These are phyloP conservation scores for Pteruthius melanotis DNA, from an alignment of 2,113 vertebrate species.

Conservation along the genomic window DNA sequence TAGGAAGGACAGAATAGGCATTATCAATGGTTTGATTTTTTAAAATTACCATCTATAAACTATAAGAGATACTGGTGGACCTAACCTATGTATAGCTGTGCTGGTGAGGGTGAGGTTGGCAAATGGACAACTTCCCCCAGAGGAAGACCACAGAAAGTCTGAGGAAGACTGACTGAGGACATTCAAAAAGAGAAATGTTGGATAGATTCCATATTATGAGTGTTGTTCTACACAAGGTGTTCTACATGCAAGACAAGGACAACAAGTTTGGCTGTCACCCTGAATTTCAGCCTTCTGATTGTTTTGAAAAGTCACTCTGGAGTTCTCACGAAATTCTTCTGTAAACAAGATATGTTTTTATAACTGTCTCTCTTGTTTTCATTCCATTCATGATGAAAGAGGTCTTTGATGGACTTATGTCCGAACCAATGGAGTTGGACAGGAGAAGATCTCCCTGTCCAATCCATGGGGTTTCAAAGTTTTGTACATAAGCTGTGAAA, in stretches of 20 bases:
- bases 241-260: not conserved
- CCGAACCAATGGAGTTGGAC: too few relatives aligned
- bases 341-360: too few relatives aligned
- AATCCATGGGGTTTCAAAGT: too few relatives aligned
- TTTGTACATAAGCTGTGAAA: too few relatives aligned
- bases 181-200: not conserved
- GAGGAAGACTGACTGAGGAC: not conserved
- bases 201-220: not conserved
- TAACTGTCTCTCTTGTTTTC: too few relatives aligned
- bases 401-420: too few relatives aligned
- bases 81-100: not conserved
- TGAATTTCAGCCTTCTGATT: too few relatives aligned
- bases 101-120: not conserved
- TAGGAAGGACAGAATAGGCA: not conserved
- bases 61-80: not conserved
- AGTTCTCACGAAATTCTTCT: too few relatives aligned
- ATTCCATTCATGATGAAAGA: too few relatives aligned
- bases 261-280: too few relatives aligned
- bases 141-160: not conserved
- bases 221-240: not conserved
- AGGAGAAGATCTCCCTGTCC: too few relatives aligned
- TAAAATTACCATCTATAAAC: not conserved
- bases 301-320: too few relatives aligned
- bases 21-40: not conserved
- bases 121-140: not conserved